These are phyloP conservation scores for Epinephelus malabaricus DNA, from an alignment of 2,797 vertebrate genomes.

Conservation along the genomic window DNA sequence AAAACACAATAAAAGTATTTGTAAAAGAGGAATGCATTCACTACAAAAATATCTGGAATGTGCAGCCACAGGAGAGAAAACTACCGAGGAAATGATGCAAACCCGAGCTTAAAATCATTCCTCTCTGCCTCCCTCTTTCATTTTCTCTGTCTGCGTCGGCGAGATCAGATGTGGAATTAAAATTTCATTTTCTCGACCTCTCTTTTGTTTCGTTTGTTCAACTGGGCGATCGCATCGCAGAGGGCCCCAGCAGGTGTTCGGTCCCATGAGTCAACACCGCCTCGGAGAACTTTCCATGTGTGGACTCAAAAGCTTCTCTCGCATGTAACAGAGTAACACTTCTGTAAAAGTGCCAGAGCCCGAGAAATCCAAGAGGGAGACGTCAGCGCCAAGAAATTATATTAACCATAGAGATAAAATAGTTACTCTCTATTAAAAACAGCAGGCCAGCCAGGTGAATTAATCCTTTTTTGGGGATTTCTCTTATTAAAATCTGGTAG, in stretches of 20 bases:
- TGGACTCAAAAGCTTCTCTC: conserved; percentile 61
- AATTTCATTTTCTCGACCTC: conserved; percentile 66
- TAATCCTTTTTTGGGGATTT: conserved; percentile 62
- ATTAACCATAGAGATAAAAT: conserved; percentile 80
- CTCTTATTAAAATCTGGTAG: conserved; percentile 74
- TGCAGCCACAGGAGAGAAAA: conserved; percentile 54
- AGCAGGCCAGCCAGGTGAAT: conserved; percentile 72
- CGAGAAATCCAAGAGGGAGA: conserved; percentile 64
- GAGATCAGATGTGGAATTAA: conserved; percentile 73
- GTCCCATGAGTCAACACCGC: conserved; percentile 66
- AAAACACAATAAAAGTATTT: conserved; percentile 63
- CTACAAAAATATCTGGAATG: conserved; percentile 79
- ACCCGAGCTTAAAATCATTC: conserved; percentile 59
- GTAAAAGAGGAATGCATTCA: conserved; percentile 67
- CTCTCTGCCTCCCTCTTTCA: conserved; percentile 49
- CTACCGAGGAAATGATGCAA: conserved; percentile 80
- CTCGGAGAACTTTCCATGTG: conserved; percentile 73
- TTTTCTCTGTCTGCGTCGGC: conserved; percentile 59
- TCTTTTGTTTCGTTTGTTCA: conserved; percentile 55
- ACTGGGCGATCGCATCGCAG: conserved; percentile 40
- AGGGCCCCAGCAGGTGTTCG: conserved; percentile 72
- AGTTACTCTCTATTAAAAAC: conserved; percentile 76
- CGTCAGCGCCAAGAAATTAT: conserved; percentile 66
- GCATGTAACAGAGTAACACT: conserved; percentile 75
- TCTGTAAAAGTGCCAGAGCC: conserved; percentile 68